Evolutionary conservation across 2,888 invertebrate genomes (phyloP).

Genomic region (Dichetophora obliterata): DNA sequence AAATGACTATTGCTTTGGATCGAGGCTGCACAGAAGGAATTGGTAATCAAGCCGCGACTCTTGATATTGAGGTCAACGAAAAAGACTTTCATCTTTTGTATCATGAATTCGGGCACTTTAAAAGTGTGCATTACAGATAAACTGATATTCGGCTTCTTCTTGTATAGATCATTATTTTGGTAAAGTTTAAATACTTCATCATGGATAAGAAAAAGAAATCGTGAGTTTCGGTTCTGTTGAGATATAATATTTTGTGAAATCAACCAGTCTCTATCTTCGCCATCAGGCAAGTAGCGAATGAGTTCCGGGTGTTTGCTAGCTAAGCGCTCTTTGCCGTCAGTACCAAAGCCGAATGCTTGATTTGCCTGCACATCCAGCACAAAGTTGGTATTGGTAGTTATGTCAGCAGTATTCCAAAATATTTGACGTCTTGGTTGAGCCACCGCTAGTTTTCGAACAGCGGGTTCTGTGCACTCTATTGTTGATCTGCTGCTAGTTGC

Average conservation of each 20-base stretch:
- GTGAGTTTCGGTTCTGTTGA: conserved; percentile 74
- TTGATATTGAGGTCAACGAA: conserved; percentile 69
- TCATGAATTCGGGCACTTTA: conserved; percentile 74
- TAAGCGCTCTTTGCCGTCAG: conserved; percentile 72
- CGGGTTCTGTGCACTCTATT: not conserved
- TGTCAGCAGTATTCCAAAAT: conserved; percentile 74
- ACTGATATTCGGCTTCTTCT: conserved; percentile 66
- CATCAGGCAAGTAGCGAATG: conserved; percentile 76
- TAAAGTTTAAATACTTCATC: conserved; percentile 75
- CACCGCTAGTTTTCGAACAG: conserved; percentile 32
- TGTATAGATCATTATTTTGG: conserved; percentile 72
- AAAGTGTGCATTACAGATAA: conserved; percentile 69
- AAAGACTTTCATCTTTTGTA: conserved; percentile 74
- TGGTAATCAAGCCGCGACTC: conserved; percentile 67
- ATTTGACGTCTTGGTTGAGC: conserved; percentile 63
- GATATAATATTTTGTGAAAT: conserved; percentile 74
- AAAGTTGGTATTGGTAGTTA: conserved; percentile 73
- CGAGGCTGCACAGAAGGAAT: conserved; percentile 57
- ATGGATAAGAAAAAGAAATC: conserved; percentile 74
- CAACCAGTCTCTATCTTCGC: conserved; percentile 77
- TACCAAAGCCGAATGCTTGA: conserved; percentile 67
- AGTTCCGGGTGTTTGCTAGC: conserved; percentile 77
- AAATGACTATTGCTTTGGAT: conserved; percentile 60
- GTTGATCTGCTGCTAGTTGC: not conserved
- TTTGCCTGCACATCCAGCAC: conserved; percentile 73